phyloP scores from a whole-genome alignment of 2,797 vertebrate genomes.

The Schizothorax lantsangensis region DNA sequence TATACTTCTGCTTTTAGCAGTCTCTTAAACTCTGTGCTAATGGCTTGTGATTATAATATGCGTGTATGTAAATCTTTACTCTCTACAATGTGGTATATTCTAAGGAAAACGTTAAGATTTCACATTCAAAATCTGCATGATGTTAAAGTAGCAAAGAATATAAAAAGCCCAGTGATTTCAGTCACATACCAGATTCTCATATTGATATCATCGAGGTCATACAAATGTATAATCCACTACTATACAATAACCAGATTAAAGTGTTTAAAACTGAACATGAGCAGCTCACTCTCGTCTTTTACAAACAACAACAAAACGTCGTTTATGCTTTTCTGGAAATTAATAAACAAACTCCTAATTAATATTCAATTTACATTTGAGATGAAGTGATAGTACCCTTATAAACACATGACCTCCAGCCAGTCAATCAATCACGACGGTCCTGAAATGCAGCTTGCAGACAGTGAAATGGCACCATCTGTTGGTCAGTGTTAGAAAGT shows the following conservation, averaged over 20 bases:
- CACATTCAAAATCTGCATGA: neutral
- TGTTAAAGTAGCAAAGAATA: neutral
- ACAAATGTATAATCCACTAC: neutral
- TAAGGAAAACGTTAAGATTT: neutral
- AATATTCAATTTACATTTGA: neutral
- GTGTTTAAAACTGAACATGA: neutral
- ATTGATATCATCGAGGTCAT: neutral
- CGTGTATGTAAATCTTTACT: neutral
- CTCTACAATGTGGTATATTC: neutral
- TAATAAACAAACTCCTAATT: neutral
- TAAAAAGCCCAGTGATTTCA: neutral
- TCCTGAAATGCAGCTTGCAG: neutral
- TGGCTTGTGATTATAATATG: neutral
- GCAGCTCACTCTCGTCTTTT: neutral
- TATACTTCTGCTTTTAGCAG: conserved; percentile 17
- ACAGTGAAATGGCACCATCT: conserved; percentile 19
- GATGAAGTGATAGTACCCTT: neutral
- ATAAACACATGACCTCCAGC: neutral
- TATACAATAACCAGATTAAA: neutral
- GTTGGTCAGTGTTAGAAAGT: neutral
- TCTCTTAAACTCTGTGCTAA: neutral
- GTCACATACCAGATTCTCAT: neutral
- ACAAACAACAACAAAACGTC: neutral
- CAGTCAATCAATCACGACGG: neutral
- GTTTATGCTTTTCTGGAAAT: neutral